Conservation (phyloP, 1,140 invertebrate species). For the Camponotus floridanus region DNA sequence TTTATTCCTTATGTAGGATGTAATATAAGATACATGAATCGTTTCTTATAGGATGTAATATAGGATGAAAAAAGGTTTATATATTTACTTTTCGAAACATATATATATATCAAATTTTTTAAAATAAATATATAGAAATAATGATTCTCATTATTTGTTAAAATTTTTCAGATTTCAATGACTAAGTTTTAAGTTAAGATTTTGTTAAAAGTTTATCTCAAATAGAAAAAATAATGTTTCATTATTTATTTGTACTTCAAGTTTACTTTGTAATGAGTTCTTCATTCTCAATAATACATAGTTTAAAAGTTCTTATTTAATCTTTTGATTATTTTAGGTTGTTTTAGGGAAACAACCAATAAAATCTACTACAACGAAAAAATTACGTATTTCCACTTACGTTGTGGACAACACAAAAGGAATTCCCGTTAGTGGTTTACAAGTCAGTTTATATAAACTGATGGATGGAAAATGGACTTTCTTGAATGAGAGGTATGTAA, state of each 20-base stretch:
- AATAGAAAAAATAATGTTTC: too few relatives aligned
- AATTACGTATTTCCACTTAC: conserved; percentile 88
- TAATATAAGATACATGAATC: neutral
- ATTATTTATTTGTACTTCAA: too few relatives aligned
- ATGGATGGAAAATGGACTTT: conserved; percentile 88
- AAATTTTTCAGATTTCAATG: too few relatives aligned
- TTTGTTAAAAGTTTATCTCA: too few relatives aligned
- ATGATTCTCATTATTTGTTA: too few relatives aligned
- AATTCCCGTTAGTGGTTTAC: conserved; percentile 87
- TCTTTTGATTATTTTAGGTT: conserved; percentile 4
- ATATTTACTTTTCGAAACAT: too few relatives aligned
- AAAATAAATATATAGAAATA: too few relatives aligned
- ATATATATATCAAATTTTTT: too few relatives aligned
- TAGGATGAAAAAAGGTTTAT: too few relatives aligned
- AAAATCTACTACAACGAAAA: conserved; percentile 65
- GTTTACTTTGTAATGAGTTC: too few relatives aligned
- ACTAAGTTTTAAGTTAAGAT: too few relatives aligned
- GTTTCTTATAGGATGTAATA: too few relatives aligned
- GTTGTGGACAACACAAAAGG: conserved; percentile 90
- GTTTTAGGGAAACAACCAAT: neutral
- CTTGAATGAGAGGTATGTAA: conserved; percentile 87
- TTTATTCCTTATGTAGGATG: neutral
- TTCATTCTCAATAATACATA: neutral
- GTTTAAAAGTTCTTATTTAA: neutral
- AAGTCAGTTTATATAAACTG: conserved; percentile 89